Conservation (phyloP, 1,140 invertebrate species). For the Dendroctonus ponderosae region DNA sequence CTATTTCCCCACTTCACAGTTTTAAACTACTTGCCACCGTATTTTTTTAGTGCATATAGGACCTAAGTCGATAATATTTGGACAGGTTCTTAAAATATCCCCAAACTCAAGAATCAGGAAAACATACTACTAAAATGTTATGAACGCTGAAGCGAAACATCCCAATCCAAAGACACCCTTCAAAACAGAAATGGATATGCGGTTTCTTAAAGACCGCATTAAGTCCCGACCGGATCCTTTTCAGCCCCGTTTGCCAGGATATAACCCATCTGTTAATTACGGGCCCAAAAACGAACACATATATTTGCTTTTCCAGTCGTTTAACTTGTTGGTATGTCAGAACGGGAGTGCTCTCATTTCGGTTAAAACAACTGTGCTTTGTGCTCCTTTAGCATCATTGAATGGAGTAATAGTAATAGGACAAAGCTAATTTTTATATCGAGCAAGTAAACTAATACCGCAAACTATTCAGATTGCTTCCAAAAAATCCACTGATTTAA, state of each 20-base stretch:
- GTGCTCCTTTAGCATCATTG: too few relatives aligned
- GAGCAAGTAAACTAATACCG: too few relatives aligned
- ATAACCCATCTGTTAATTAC: slow-evolving; percentile 25
- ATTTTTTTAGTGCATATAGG: too few relatives aligned
- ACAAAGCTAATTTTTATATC: too few relatives aligned
- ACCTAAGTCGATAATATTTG: not conserved
- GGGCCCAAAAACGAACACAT: slow-evolving; percentile 4
- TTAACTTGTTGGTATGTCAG: too few relatives aligned
- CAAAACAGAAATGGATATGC: slow-evolving; percentile 1
- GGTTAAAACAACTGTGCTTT: too few relatives aligned
- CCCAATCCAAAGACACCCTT: not conserved
- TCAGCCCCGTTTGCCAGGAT: slow-evolving; percentile 17
- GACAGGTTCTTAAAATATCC: not conserved
- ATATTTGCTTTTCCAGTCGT: not conserved
- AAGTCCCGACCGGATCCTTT: slow-evolving; percentile 19
- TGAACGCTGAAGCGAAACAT: not conserved
- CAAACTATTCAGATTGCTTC: too few relatives aligned
- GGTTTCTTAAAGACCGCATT: slow-evolving; percentile 13
- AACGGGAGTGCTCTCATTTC: too few relatives aligned
- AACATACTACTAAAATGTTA: not conserved
- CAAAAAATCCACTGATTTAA: too few relatives aligned
- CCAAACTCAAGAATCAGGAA: not conserved
- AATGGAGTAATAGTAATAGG: too few relatives aligned
- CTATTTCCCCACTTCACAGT: too few relatives aligned
- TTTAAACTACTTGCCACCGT: too few relatives aligned